These are phyloP conservation scores for Oncopodura yosiiana DNA, from an alignment of 1,140 invertebrate species.

Conservation along the genomic window DNA sequence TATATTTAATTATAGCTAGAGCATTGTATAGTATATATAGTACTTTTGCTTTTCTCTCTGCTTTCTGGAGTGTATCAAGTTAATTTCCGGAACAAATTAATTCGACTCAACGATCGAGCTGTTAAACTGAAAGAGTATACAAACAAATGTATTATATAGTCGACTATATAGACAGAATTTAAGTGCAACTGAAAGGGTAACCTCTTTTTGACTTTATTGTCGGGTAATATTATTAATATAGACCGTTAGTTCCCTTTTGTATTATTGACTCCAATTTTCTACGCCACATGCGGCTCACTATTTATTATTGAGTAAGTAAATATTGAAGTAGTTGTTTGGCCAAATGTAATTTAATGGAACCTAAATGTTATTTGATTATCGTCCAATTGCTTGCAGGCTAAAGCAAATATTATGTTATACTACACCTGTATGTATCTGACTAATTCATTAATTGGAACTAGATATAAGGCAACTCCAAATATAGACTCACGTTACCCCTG, in stretches of 20 bases:
- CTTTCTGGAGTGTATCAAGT: neutral
- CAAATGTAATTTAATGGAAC: constrained; percentile 22
- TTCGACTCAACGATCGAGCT: constrained; percentile 13
- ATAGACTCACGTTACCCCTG: neutral
- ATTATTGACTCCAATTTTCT: neutral
- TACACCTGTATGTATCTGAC: no score
- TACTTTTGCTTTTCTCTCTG: no score
- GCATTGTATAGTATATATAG: no score
- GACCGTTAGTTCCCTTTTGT: neutral
- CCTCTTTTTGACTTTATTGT: neutral
- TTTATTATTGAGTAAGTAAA: constrained; percentile 14
- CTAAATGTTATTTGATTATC: constrained; percentile 23
- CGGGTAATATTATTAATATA: neutral
- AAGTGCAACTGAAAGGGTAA: no score
- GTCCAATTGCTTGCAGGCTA: constrained; percentile 10
- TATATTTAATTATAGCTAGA: no score
- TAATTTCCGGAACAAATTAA: constrained; percentile 27
- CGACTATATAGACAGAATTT: no score
- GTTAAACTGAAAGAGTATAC: neutral
- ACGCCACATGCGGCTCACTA: neutral
- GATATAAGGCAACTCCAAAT: neutral
- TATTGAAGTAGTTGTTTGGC: constrained; percentile 8
- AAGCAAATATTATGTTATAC: constrained; percentile 4
- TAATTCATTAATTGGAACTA: neutral
- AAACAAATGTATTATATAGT: no score